A percentile compares a stretch with the other conserved stretches of the same genome.
Evolutionary conservation across 2,888 invertebrate species (phyloP).

Genomic region (Pandemis cinnamomeana): DNA sequence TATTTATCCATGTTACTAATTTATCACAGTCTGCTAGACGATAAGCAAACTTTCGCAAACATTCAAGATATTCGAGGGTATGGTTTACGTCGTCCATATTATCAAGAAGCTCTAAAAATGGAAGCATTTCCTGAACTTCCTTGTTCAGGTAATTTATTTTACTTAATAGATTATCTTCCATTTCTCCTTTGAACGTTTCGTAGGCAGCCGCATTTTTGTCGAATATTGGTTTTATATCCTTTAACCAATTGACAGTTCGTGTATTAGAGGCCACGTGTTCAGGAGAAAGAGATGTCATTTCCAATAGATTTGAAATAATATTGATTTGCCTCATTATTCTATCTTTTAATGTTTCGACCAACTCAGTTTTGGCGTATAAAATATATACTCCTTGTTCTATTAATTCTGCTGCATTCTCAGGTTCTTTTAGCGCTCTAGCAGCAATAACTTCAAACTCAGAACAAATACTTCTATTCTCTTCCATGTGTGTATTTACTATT

Average conservation of each 20-base stretch:
- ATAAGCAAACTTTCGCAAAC: conserved; percentile 90
- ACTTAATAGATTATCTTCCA: conserved; percentile 91
- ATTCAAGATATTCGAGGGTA: conserved; percentile 91
- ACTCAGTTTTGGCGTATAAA: conserved; percentile 89
- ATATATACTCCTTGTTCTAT: conserved; percentile 93
- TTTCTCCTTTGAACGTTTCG: conserved; percentile 92
- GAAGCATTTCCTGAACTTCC: conserved; percentile 89
- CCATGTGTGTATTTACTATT: conserved; percentile 86
- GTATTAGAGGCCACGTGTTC: conserved; percentile 92
- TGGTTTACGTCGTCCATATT: conserved; percentile 93
- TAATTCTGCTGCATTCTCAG: conserved; percentile 91
- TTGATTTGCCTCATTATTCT: conserved; percentile 88
- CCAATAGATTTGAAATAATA: conserved; percentile 88
- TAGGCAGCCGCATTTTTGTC: conserved; percentile 91
- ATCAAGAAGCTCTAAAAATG: conserved; percentile 90
- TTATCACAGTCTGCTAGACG: conserved; percentile 90
- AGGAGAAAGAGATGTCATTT: conserved; percentile 89
- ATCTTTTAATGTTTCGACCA: conserved; percentile 88
- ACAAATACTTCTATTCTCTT: conserved; percentile 88
- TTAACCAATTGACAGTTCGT: conserved; percentile 93
- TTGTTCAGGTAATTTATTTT: conserved; percentile 88
- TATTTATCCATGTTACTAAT: conserved; percentile 93
- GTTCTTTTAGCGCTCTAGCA: conserved; percentile 87
- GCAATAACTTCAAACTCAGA: conserved; percentile 89
- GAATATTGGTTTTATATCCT: conserved; percentile 91